Base-by-base conservation (phyloP, 2,888 invertebrate species). In the Xestia rhomboidea region DNA sequence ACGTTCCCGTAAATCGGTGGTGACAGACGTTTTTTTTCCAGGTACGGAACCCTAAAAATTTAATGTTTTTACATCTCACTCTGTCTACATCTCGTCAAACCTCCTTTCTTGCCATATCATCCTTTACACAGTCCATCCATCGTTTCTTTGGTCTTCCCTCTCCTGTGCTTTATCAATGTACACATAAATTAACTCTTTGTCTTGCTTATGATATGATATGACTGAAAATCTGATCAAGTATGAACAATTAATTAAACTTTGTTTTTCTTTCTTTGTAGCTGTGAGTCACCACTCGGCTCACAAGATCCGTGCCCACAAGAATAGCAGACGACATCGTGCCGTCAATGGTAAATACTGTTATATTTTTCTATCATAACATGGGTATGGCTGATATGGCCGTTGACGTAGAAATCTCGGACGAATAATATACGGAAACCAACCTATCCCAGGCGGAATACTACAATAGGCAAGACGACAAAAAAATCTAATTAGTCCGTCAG, bases 281-380 rank as follows among this genome's bases (percentile, higher is more conserved):
- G 85, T 90, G 24, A 82, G 73, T 2, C 92, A 92, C 60, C 93
- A 93, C 68, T 89, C 90, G 4, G 89, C 88, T 0, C 95, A 93
- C 74, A 91, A 88, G 76, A 76, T 91, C 2, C 90, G 90, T 64
- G 85, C 88, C 2, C 94, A 94, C 76, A 93, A 91, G 76, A 87
- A 81, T 30, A 92, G 88, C 54, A 92, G 95, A 83, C 91, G 92
- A 84, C 93, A 95, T 83, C 93, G 96, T 2, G 96, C 95, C 73
- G 77, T 93, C 2, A 93, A 92, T 87, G 95, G 95, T 95, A 93
- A 87, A 74, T 76, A 60, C 30, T 60, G 7, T 73, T 77, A 64
- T 63, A 0, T 18, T 27, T 80, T 60, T n/a, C 21, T 60, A n/a
- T 49, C 49, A 70, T 46, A 82, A 73, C 69, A 64, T 67, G 4